Evolutionary conservation across 2,797 vertebrate species (phyloP).

Genomic region (Pantherophis vulpinus): DNA sequence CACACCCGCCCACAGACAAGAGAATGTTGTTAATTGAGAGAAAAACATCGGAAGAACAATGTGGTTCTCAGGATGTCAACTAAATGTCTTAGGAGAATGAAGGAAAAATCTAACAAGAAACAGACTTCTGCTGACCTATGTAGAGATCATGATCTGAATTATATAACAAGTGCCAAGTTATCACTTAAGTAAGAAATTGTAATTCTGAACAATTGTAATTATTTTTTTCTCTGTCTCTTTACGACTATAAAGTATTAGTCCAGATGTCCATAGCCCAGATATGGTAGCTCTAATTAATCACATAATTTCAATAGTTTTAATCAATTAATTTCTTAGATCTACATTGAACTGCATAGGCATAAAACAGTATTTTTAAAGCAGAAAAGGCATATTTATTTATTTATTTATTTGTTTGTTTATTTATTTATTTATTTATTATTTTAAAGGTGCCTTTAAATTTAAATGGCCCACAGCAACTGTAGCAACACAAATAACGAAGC

Average conservation of each 20-base stretch:
- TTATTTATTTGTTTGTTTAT: too few relatives aligned
- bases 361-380: not conserved
- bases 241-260: not conserved
- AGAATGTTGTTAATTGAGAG: not conserved
- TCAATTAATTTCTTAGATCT: not conserved
- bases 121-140: not conserved
- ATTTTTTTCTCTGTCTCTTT: not conserved
- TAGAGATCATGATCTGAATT: not conserved
- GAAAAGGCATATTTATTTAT: not conserved
- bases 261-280: not conserved
- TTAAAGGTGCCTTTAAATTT: not conserved
- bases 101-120: not conserved
- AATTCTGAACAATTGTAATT: not conserved
- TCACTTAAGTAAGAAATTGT: not conserved
- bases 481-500: not conserved
- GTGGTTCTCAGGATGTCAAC: not conserved
- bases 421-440: not conserved
- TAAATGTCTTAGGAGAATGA: not conserved
- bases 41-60: slow-evolving; percentile 7
- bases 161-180: not conserved
- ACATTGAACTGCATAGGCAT: not conserved
- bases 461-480: not conserved
- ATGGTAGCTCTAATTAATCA: not conserved
- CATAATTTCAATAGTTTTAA: not conserved
- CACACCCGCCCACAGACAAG: not conserved